These are phyloP conservation scores for Aphaenogaster floridana DNA, from an alignment of 1,140 invertebrate genomes.

Conservation along the genomic window DNA sequence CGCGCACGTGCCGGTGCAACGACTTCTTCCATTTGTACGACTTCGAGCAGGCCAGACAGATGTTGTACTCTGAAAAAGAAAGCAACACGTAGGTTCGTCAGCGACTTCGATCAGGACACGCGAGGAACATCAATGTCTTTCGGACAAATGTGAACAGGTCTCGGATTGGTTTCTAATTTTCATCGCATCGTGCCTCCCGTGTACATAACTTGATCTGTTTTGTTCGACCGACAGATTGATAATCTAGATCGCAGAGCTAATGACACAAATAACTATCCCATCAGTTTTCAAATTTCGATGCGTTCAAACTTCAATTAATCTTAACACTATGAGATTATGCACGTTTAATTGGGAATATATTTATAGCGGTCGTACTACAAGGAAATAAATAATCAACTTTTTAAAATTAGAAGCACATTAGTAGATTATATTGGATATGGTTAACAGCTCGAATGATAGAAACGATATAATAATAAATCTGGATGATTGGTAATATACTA, in stretches of 20 bases:
- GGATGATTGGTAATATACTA: not conserved
- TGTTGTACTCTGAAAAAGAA: conserved; percentile 83
- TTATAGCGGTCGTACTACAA: not conserved
- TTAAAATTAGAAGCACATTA: not conserved
- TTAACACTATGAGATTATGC: conserved; percentile 4
- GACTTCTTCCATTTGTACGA: conserved; percentile 87
- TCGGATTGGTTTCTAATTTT: conserved; percentile 12
- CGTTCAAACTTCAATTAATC: not conserved
- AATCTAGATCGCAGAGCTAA: not conserved
- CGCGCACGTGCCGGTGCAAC: conserved; percentile 86
- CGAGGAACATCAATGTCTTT: conserved; percentile 24
- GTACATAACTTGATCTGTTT: conserved; percentile 24
- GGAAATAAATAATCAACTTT: not conserved
- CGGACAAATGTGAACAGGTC: not conserved
- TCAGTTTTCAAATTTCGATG: not conserved
- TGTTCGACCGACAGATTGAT: not conserved
- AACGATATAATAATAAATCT: conserved; percentile 1
- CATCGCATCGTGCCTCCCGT: not conserved
- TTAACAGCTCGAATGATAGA: not conserved
- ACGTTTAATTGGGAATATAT: not conserved
- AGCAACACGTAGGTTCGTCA: conserved; percentile 66
- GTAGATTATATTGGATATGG: not conserved
- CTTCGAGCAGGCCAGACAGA: conserved; percentile 86
- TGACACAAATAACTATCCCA: not conserved
- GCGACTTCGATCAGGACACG: not conserved